phyloP scores from a whole-genome alignment of 2,888 invertebrate species.

The Notocelia uddmanniana region DNA sequence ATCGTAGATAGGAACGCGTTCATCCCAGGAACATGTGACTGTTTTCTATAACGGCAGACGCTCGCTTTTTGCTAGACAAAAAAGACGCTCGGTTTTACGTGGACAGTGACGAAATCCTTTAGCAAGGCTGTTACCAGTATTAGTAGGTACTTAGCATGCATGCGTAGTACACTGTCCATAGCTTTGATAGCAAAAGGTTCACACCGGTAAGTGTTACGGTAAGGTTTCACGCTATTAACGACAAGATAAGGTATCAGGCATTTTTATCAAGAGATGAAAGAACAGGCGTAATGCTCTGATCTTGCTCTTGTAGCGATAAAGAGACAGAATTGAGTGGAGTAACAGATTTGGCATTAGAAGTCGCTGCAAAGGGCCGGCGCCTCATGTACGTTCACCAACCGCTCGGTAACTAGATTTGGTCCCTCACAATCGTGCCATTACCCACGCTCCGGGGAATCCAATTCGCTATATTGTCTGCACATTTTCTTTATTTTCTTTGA shows the following conservation, averaged over 20 bases:
- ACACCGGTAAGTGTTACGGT: no score
- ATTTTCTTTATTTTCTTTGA: conserved; percentile 48
- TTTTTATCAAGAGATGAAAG: neutral
- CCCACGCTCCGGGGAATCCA: conserved; percentile 62
- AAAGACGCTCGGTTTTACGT: no score
- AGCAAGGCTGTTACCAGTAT: no score
- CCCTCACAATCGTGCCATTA: conserved; percentile 68
- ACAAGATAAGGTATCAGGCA: neutral
- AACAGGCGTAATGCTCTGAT: neutral
- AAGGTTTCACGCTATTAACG: neutral
- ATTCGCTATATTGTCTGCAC: conserved; percentile 61
- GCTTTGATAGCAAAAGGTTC: neutral
- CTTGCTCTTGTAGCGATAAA: neutral
- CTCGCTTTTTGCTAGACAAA: no score
- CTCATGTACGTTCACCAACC: conserved; percentile 51
- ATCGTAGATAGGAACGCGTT: conserved; percentile 6
- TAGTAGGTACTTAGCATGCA: no score
- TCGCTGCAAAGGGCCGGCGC: neutral
- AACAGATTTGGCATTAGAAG: conserved; percentile 12
- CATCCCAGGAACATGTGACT: conserved; percentile 5
- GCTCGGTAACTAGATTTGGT: conserved; percentile 65
- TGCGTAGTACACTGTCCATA: neutral
- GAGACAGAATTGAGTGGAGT: neutral
- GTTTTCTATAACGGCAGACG: neutral
- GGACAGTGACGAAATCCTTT: neutral